A percentile compares a stretch with the other conserved stretches of the same genome.
phyloP scores from a whole-genome alignment of 1,140 invertebrate species.

The Plodia interpunctella region DNA sequence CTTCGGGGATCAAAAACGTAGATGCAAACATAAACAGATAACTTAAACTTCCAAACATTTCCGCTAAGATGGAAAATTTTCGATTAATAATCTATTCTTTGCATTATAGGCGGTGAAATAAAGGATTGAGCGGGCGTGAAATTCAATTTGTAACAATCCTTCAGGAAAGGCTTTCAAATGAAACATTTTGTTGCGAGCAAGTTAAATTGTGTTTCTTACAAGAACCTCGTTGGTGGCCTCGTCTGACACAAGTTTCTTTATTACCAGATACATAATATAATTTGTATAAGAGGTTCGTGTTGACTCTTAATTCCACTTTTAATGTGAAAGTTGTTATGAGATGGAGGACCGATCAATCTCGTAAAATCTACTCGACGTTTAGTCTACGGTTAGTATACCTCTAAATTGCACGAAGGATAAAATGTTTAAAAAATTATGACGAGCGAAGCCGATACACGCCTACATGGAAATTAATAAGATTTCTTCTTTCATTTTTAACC shows the following conservation, averaged over 20 bases:
- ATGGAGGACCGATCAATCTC: too few species aligned
- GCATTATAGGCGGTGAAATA: conserved; percentile 59
- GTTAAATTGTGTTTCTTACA: conserved; percentile 63
- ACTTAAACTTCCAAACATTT: conserved; percentile 24
- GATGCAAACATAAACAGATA: conserved; percentile 27
- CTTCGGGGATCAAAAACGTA: conserved; percentile 8
- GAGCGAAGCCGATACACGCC: too few species aligned
- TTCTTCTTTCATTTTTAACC: too few species aligned
- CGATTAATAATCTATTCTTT: conserved; percentile 64
- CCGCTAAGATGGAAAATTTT: conserved; percentile 44
- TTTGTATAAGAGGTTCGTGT: neutral
- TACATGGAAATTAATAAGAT: too few species aligned
- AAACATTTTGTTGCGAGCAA: conserved; percentile 56
- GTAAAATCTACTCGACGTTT: too few species aligned
- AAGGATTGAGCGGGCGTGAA: conserved; percentile 61
- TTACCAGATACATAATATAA: conserved; percentile 20
- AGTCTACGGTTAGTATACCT: too few species aligned
- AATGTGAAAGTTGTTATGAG: too few species aligned
- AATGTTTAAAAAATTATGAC: too few species aligned
- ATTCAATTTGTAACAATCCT: conserved; percentile 69
- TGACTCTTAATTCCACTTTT: too few species aligned
- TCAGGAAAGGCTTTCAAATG: conserved; percentile 56
- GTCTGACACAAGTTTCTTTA: conserved; percentile 36
- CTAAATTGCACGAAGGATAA: too few species aligned
- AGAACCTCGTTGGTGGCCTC: conserved; percentile 34